These are phyloP conservation scores for Corella eumyota DNA, from an alignment of 23 tunicate species.

Conservation along the genomic window DNA sequence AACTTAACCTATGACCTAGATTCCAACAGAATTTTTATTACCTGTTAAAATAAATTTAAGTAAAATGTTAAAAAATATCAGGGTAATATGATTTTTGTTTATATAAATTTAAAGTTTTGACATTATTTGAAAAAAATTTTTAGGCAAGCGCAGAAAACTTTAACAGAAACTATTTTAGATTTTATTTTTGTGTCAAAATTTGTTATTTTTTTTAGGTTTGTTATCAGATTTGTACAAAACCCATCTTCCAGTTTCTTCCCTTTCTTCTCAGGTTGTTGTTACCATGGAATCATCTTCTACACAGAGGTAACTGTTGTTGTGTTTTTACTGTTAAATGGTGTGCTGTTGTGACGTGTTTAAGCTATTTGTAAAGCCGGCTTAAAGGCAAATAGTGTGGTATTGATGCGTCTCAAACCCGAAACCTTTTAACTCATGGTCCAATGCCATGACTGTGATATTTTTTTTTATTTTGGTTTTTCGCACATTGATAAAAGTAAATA, in stretches of 20 bases:
- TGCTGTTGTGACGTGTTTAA: background rate
- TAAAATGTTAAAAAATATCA: too few species aligned
- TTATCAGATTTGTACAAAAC: conserved; percentile 30
- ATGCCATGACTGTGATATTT: too few species aligned
- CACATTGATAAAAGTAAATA: too few species aligned
- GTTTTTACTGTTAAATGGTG: background rate
- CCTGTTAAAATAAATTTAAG: too few species aligned
- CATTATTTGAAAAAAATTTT: background rate
- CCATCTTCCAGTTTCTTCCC: conserved; percentile 16
- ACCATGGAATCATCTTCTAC: conserved; percentile 19
- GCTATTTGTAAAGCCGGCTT: too few species aligned
- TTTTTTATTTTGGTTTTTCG: too few species aligned
- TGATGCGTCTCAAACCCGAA: too few species aligned
- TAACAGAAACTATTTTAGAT: background rate
- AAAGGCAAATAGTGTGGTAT: too few species aligned
- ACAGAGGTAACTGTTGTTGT: conserved; percentile 24
- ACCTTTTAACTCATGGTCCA: too few species aligned
- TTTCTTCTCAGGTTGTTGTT: conserved; percentile 43
- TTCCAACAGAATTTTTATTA: too few species aligned
- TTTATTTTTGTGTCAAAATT: background rate
- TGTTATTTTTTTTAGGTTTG: conserved; percentile 7
- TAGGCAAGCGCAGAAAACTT: background rate
- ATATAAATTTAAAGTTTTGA: background rate
- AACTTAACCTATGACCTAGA: too few species aligned
- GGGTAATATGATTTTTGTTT: too few species aligned